These are phyloP conservation scores for Hylyphantes graminicola DNA, from an alignment of 1,140 invertebrate genomes.

Conservation along the genomic window DNA sequence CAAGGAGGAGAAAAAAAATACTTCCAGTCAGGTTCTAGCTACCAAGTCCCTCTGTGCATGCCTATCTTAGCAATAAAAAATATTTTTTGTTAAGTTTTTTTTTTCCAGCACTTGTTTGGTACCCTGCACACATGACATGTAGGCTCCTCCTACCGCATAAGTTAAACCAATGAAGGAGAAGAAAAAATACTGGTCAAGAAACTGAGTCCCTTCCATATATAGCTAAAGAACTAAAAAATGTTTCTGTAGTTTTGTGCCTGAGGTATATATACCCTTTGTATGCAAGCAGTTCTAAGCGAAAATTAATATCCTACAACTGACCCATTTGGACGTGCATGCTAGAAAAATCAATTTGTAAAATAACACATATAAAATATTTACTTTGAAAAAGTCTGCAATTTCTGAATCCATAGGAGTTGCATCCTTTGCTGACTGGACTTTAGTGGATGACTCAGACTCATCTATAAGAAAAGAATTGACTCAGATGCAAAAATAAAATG, in stretches of 20 bases:
- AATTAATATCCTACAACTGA: too few relatives aligned
- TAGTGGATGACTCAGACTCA: conserved; percentile 8
- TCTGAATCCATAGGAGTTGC: conserved; percentile 43
- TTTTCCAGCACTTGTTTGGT: too few relatives aligned
- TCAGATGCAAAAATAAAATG: too few relatives aligned
- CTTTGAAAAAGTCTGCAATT: conserved; percentile 53
- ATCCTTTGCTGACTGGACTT: background rate
- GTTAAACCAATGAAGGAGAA: too few relatives aligned
- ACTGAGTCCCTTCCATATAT: background rate
- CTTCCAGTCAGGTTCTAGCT: background rate
- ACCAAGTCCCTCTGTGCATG: too few relatives aligned
- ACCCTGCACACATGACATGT: too few relatives aligned
- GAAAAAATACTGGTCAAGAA: too few relatives aligned
- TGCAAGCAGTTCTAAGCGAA: background rate
- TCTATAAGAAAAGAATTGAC: background rate
- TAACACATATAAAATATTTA: too few relatives aligned
- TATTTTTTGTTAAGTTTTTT: too few relatives aligned
- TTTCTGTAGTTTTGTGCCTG: background rate
- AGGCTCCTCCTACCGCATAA: too few relatives aligned
- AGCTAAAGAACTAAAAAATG: background rate
- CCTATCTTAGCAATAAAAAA: too few relatives aligned
- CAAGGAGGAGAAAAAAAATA: background rate
- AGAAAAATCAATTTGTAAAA: background rate
- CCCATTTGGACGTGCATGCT: background rate
- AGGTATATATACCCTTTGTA: background rate